Percentiles rank a stretch among this genome's conserved stretches.
These are phyloP conservation scores for Sebastes kiyomatsui DNA, from an alignment of 2,797 vertebrate species.

Conservation along the genomic window DNA sequence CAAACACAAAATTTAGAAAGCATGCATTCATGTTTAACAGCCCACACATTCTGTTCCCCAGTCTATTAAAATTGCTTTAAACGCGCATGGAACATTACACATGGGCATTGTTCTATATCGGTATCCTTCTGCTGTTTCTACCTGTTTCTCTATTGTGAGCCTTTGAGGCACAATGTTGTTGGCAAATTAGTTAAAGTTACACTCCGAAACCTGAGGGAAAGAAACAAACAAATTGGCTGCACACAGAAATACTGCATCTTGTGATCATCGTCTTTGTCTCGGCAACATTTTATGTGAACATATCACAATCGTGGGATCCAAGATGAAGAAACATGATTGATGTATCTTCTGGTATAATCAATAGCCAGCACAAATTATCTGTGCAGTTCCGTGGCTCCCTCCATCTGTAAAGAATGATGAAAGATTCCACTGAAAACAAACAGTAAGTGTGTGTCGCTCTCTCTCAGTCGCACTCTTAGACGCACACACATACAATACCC, in stretches of 20 bases:
- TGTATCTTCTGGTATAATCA: constrained; percentile 68
- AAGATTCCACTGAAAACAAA: constrained; percentile 67
- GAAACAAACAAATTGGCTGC: constrained; percentile 18
- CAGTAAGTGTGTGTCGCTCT: constrained; percentile 30
- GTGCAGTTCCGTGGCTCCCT: constrained; percentile 47
- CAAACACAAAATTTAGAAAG: constrained; percentile 42
- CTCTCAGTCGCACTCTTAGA: constrained; percentile 37
- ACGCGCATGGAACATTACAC: constrained; percentile 36
- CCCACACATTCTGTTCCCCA: constrained; percentile 14
- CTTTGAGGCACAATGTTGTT: constrained; percentile 14
- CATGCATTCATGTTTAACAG: constrained; percentile 43
- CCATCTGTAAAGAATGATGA: constrained; percentile 73
- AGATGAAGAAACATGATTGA: constrained; percentile 61
- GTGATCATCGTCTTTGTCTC: constrained; percentile 34
- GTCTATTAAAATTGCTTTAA: constrained; percentile 40
- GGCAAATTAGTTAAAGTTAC: constrained; percentile 20
- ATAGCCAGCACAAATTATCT: constrained; percentile 71
- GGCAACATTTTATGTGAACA: constrained; percentile 25
- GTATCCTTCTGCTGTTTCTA: not conserved
- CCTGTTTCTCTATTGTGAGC: not conserved
- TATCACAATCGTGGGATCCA: constrained; percentile 22
- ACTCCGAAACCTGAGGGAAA: not conserved
- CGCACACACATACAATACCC: constrained; percentile 60
- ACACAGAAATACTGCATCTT: constrained; percentile 2
- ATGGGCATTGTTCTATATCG: constrained; percentile 17